Conservation (phyloP, 2,113 vertebrate genomes). For the Serinus canaria region DNA sequence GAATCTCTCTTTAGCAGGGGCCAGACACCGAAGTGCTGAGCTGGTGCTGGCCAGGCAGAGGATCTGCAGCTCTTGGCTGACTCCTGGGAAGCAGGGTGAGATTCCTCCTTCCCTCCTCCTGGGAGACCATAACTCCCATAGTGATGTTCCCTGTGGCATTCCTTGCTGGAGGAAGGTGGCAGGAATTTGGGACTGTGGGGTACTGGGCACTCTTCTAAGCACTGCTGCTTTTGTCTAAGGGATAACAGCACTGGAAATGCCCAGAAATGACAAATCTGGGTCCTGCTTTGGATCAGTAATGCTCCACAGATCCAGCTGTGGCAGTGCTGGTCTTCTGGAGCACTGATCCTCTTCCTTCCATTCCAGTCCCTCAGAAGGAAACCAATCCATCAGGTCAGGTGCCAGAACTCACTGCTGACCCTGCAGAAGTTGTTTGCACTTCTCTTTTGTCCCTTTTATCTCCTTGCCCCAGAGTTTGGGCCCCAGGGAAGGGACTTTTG, state of each 20-base stretch:
- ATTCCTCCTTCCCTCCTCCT: neutral
- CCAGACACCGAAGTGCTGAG: neutral
- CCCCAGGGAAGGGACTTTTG: neutral
- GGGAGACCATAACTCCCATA: accelerated
- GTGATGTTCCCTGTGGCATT: neutral
- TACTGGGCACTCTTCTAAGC: neutral
- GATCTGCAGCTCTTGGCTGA: neutral
- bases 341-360: neutral
- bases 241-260: neutral
- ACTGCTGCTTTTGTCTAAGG: neutral
- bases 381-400: neutral
- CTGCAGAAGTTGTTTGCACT: neutral
- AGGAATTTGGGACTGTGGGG: neutral
- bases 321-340: neutral
- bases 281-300: neutral
- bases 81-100: neutral
- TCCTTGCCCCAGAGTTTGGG: neutral
- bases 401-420: neutral
- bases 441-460: neutral
- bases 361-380: slow-evolving; percentile 16
- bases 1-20: neutral
- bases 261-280: neutral
- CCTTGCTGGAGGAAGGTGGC: neutral
- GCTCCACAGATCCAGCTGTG: neutral
- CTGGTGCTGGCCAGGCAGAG: neutral